These are phyloP conservation scores for Aplochiton taeniatus DNA, from an alignment of 2,797 vertebrate genomes.

Conservation along the genomic window DNA sequence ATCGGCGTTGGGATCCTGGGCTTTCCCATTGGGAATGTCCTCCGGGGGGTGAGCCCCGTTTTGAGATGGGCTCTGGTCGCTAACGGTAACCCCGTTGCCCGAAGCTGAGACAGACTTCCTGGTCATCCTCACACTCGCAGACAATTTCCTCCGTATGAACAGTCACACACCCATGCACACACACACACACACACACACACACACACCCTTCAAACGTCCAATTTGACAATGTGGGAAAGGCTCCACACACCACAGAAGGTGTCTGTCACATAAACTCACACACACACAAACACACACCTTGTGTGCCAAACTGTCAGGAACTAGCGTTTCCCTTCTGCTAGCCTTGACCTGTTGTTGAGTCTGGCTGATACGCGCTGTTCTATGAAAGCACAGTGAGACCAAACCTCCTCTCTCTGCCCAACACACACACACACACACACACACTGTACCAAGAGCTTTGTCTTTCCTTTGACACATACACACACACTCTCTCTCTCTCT, in stretches of 20 bases:
- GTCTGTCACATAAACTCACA: too few species aligned
- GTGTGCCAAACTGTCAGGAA: too few species aligned
- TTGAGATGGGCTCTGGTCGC: slow-evolving; percentile 49
- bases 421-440: slow-evolving; percentile 11
- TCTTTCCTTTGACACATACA: background rate
- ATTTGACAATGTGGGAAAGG: too few species aligned
- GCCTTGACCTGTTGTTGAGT: too few species aligned
- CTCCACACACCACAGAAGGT: too few species aligned
- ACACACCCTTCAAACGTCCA: slow-evolving; percentile 13
- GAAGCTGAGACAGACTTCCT: slow-evolving; percentile 60
- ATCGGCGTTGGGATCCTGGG: slow-evolving; percentile 38
- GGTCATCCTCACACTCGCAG: slow-evolving; percentile 70
- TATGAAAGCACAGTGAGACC: too few species aligned
- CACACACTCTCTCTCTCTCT: background rate
- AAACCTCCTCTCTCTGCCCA: too few species aligned
- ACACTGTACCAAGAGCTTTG: background rate
- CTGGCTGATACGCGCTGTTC: too few species aligned
- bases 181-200: background rate
- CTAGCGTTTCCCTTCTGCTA: too few species aligned
- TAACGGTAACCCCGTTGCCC: slow-evolving; percentile 15
- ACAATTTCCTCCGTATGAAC: background rate
- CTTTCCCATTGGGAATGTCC: slow-evolving; percentile 36
- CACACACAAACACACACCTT: too few species aligned
- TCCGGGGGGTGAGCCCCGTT: slow-evolving; percentile 44
- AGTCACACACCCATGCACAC: background rate